Percentiles rank a stretch among this genome's conserved stretches.
phyloP scores from a whole-genome alignment of 2,113 vertebrate genomes.

The Sinocyclocheilus maitianheensis region DNA sequence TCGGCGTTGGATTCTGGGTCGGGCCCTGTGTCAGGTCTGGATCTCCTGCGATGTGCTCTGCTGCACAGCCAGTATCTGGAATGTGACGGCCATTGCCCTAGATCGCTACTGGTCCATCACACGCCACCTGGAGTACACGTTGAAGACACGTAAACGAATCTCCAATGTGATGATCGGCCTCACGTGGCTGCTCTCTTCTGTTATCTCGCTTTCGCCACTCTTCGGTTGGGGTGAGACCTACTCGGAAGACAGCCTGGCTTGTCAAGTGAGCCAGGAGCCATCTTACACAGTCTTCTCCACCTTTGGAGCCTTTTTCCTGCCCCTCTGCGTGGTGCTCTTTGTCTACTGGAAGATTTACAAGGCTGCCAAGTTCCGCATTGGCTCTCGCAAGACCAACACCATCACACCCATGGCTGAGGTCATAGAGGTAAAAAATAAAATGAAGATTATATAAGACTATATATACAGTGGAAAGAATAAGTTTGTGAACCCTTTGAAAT shows the following conservation, averaged over 20 bases:
- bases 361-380: slow-evolving; percentile 89
- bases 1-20: slow-evolving; percentile 87
- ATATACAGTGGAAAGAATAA: neutral
- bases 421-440: slow-evolving; percentile 41
- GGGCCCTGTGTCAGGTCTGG: slow-evolving; percentile 90
- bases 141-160: slow-evolving; percentile 83
- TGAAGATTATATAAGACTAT: neutral
- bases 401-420: slow-evolving; percentile 85
- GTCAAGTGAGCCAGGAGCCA: slow-evolving; percentile 92
- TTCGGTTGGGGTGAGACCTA: slow-evolving; percentile 96
- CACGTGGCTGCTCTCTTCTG: slow-evolving; percentile 89
- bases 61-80: slow-evolving; percentile 99
- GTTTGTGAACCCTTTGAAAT: neutral
- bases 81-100: slow-evolving; percentile 92
- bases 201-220: slow-evolving; percentile 90
- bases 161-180: slow-evolving; percentile 92
- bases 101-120: slow-evolving; percentile 99
- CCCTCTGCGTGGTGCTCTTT: slow-evolving; percentile 93
- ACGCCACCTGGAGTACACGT: slow-evolving; percentile 91
- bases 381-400: slow-evolving; percentile 85
- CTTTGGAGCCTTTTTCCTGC: slow-evolving; percentile 94
- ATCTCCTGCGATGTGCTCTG: slow-evolving; percentile 93
- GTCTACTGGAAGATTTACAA: slow-evolving; percentile 99
- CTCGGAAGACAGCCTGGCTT: slow-evolving; percentile 80
- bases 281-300: slow-evolving; percentile 96